Evolutionary conservation across 1,140 invertebrate species (phyloP).

Genomic region (Cherax quadricarinatus): DNA sequence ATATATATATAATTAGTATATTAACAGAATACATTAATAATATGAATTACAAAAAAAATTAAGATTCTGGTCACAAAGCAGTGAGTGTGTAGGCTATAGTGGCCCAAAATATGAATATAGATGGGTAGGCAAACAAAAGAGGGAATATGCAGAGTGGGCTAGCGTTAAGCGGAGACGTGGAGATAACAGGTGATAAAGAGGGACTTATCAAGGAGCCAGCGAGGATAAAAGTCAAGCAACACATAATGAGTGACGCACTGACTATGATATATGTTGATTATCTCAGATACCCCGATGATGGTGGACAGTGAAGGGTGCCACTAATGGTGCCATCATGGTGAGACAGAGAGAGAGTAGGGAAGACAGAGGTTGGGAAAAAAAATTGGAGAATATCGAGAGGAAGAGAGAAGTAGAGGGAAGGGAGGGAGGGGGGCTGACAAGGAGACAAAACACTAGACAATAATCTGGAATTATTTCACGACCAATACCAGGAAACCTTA

Average conservation of each 20-base stretch:
- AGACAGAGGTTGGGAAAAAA: not conserved
- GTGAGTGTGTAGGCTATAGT: too few species aligned
- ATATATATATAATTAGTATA: not conserved
- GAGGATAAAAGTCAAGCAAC: conserved; percentile 33
- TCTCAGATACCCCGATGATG: conserved; percentile 35
- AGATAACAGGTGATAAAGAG: conserved; percentile 54
- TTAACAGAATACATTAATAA: too few species aligned
- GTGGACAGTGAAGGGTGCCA: conserved; percentile 12
- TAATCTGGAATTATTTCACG: too few species aligned
- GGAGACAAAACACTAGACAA: not conserved
- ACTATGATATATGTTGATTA: conserved; percentile 48
- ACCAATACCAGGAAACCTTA: too few species aligned
- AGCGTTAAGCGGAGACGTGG: conserved; percentile 25
- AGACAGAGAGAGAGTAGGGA: not conserved
- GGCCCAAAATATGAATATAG: conserved; percentile 58
- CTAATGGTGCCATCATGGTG: conserved; percentile 1
- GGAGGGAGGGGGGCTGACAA: not conserved
- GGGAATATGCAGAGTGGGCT: conserved; percentile 47
- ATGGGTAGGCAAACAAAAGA: conserved; percentile 54
- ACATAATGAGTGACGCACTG: conserved; percentile 46
- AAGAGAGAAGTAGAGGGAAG: not conserved
- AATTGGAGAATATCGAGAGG: too few species aligned
- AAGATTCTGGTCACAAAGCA: too few species aligned
- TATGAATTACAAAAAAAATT: too few species aligned
- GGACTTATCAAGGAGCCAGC: conserved; percentile 42